phyloP scores from a whole-genome alignment of 1,140 invertebrate genomes.

The Metopolophium dirhodum region DNA sequence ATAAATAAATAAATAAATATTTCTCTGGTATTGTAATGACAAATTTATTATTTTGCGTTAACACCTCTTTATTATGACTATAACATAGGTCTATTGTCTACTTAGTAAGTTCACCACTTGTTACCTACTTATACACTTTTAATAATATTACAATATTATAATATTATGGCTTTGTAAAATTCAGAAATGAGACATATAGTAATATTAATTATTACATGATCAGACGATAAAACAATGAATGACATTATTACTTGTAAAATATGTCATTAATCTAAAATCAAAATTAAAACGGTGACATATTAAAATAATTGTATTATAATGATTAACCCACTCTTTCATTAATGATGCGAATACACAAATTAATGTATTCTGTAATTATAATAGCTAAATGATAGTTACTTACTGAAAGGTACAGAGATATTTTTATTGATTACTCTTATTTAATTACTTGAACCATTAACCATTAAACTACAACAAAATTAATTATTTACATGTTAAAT shows the following conservation, averaged over 20 bases:
- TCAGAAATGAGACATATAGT: not conserved
- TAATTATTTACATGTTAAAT: not conserved
- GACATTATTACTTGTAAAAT: too few relatives aligned
- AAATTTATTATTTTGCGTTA: not conserved
- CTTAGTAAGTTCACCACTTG: not conserved
- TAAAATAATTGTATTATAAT: not conserved
- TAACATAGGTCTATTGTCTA: not conserved
- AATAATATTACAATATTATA: not conserved
- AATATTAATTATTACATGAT: not conserved
- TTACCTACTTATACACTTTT: not conserved
- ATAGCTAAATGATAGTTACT: not conserved
- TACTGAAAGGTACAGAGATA: not conserved
- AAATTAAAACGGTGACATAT: too few relatives aligned
- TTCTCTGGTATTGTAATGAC: not conserved
- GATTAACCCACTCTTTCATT: too few relatives aligned
- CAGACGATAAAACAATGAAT: too few relatives aligned
- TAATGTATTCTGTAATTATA: not conserved
- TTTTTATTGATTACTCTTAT: not conserved
- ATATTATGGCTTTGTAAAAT: not conserved
- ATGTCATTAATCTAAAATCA: too few relatives aligned
- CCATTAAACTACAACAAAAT: not conserved
- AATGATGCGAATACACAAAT: too few relatives aligned
- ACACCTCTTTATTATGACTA: not conserved
- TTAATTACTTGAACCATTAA: not conserved
- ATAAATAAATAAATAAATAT: not conserved